A percentile compares a stretch with the other conserved stretches of the same genome.
Evolutionary conservation across 1,140 invertebrate genomes (phyloP).

Genomic region (Ditylenchus dipsaci): DNA sequence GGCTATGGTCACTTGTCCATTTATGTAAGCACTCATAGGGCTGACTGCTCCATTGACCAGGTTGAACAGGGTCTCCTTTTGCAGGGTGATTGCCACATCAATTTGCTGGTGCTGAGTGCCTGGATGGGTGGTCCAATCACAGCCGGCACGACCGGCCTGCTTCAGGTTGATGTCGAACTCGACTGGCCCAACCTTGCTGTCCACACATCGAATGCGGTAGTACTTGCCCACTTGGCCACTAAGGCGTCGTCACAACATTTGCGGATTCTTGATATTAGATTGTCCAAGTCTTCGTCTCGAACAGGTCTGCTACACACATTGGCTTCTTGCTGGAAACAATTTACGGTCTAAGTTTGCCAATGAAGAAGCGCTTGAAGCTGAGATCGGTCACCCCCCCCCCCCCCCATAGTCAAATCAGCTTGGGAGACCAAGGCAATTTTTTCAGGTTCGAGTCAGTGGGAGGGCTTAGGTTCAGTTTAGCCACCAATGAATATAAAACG

Average conservation of each 20-base stretch:
- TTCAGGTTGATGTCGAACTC: constrained; percentile 25
- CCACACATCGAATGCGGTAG: constrained; percentile 27
- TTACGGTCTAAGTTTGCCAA: too few relatives aligned
- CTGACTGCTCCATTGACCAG: constrained; percentile 30
- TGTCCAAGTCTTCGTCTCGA: constrained; percentile 9
- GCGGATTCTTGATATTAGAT: constrained; percentile 22
- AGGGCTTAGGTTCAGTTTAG: too few relatives aligned
- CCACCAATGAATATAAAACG: too few relatives aligned
- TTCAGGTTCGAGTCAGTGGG: too few relatives aligned
- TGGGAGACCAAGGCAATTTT: too few relatives aligned
- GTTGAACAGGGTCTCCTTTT: constrained; percentile 15
- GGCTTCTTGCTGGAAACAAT: too few relatives aligned
- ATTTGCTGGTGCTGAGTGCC: neutral
- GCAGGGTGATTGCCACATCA: constrained; percentile 19
- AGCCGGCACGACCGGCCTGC: neutral
- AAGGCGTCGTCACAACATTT: constrained; percentile 16
- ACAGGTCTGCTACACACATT: neutral
- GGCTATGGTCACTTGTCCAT: constrained; percentile 31
- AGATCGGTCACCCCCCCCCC: too few relatives aligned
- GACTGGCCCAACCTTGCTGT: neutral
- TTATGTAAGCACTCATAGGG: constrained; percentile 36
- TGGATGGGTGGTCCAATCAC: constrained; percentile 19
- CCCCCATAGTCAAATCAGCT: too few relatives aligned
- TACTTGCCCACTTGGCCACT: constrained; percentile 20
- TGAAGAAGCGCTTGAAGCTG: too few relatives aligned